phyloP scores from a whole-genome alignment of 53 echinoderm and acorn worm species.

The Crossaster papposus region DNA sequence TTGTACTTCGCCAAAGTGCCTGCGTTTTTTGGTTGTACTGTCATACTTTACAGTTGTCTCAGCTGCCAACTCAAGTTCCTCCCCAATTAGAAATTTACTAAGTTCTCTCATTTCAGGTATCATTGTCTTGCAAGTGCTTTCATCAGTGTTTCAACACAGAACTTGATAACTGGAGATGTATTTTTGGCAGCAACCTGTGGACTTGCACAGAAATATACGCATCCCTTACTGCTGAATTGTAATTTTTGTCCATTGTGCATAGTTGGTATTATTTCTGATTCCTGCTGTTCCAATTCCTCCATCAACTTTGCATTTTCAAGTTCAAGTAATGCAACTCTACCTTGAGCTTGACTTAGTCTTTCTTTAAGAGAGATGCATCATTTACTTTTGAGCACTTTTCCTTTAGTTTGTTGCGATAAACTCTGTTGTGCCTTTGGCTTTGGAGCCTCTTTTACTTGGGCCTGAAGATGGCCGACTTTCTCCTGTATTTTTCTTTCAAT shows the following conservation, averaged over 20 bases:
- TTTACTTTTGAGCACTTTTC: not conserved
- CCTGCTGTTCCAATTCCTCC: slow-evolving; percentile 19
- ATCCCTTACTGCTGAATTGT: slow-evolving; percentile 14
- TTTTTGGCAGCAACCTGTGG: slow-evolving; percentile 23
- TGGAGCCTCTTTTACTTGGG: slow-evolving; percentile 17
- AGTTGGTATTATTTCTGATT: slow-evolving; percentile 34
- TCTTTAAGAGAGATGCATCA: slow-evolving; percentile 14
- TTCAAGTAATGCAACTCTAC: slow-evolving; percentile 21
- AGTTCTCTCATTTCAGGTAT: slow-evolving; percentile 54
- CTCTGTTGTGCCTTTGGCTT: not conserved
- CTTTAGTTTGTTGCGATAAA: not conserved
- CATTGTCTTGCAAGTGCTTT: slow-evolving; percentile 32
- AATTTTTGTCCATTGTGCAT: slow-evolving; percentile 38
- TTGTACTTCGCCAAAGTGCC: slow-evolving; percentile 49
- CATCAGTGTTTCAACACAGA: slow-evolving; percentile 32
- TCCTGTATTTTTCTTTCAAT: not conserved
- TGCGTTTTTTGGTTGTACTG: slow-evolving; percentile 23
- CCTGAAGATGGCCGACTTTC: slow-evolving; percentile 27
- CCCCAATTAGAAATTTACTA: slow-evolving; percentile 43
- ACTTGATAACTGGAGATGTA: slow-evolving; percentile 26
- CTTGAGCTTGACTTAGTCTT: slow-evolving; percentile 25
- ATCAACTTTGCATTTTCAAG: slow-evolving; percentile 4
- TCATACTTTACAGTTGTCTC: slow-evolving; percentile 51
- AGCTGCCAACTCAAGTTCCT: slow-evolving; percentile 32
- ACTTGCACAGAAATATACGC: slow-evolving; percentile 41